phyloP scores from a whole-genome alignment of 2,797 vertebrate species.

The Betta splendens region DNA sequence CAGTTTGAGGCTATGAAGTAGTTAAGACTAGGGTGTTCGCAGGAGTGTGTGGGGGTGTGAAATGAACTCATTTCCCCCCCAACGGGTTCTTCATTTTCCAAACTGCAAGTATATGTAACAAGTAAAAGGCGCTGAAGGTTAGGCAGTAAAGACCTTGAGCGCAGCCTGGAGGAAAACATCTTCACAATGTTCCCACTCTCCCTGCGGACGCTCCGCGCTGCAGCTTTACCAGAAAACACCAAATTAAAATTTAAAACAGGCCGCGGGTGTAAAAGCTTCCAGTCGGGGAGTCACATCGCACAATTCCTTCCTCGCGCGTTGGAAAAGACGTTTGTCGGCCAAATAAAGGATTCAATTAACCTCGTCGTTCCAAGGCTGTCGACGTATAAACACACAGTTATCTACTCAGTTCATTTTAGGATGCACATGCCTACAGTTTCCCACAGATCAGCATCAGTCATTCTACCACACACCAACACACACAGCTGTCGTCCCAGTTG shows the following conservation, averaged over 20 bases:
- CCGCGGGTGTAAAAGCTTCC: neutral
- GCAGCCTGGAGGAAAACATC: constrained; percentile 37
- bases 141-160: constrained; percentile 24
- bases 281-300: neutral
- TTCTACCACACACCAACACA: too few relatives aligned
- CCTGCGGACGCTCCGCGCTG: constrained; percentile 36
- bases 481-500: too few relatives aligned
- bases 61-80: constrained; percentile 19
- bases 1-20: neutral
- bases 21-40: neutral
- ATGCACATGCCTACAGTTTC: neutral
- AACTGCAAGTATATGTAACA: constrained; percentile 43
- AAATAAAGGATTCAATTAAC: constrained; percentile 7
- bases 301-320: neutral
- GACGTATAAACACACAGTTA: constrained; percentile 1
- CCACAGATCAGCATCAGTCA: neutral
- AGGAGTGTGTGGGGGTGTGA: neutral
- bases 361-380: neutral
- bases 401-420: neutral
- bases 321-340: neutral
- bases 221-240: constrained; percentile 33
- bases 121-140: constrained; percentile 33
- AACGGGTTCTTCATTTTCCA: constrained; percentile 41
- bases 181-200: constrained; percentile 36
- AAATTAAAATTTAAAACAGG: constrained; percentile 46